Percentiles rank a stretch among this genome's conserved stretches.
phyloP scores from a whole-genome alignment of 2,797 vertebrate species.

The Notolepis coatsorum region DNA sequence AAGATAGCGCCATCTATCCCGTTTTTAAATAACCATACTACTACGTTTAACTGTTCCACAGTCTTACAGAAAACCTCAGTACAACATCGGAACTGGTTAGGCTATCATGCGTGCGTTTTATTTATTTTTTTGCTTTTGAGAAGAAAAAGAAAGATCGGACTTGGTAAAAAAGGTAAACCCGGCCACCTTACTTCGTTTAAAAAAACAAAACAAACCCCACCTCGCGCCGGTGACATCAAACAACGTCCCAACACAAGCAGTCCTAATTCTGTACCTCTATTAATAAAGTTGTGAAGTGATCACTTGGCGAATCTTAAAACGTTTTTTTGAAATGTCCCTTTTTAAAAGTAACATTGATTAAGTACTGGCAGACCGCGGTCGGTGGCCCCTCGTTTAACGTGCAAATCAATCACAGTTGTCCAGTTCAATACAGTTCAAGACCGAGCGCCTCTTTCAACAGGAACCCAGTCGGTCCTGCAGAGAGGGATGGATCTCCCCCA shows the following conservation, averaged over 20 bases:
- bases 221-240: constrained; percentile 89
- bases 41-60: constrained; percentile 95
- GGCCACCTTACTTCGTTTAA: constrained; percentile 94
- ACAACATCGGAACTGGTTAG: constrained; percentile 92
- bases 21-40: constrained; percentile 95
- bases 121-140: constrained; percentile 70
- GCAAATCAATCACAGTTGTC: constrained; percentile 93
- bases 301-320: constrained; percentile 79
- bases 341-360: constrained; percentile 79
- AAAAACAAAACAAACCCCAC: constrained; percentile 86
- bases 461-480: constrained; percentile 62
- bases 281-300: constrained; percentile 76
- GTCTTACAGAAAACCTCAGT: constrained; percentile 93
- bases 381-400: constrained; percentile 83
- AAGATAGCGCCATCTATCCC: constrained; percentile 98
- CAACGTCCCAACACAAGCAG: constrained; percentile 74
- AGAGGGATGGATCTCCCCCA: constrained; percentile 24
- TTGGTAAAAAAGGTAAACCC: constrained; percentile 84
- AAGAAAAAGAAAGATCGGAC: constrained; percentile 80
- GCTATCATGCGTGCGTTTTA: constrained; percentile 90
- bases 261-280: constrained; percentile 86
- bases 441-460: constrained; percentile 59
- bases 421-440: constrained; percentile 76
- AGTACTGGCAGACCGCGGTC: constrained; percentile 77
- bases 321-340: constrained; percentile 84